Evolutionary conservation across 2,797 vertebrate genomes (phyloP), one percentile per base, ranked within the genome.

Genomic region (Coilia nasus): DNA sequence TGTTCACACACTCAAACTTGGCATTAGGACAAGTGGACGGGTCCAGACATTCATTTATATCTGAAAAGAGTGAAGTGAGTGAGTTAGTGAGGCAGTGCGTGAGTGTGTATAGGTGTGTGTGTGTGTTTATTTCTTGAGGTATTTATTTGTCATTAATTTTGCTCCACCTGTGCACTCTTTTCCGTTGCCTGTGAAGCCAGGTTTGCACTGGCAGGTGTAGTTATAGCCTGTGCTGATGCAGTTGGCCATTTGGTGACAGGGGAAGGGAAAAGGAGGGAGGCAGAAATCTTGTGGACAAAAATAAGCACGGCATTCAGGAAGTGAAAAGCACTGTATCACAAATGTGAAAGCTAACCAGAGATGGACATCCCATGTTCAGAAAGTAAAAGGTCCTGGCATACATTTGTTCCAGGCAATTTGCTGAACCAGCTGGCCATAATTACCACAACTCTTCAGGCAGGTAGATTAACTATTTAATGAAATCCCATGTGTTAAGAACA

Each of bases 1-100:
- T 92, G 93, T 97, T 97, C 90, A 91, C 90, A 82, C 96, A 97
- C 89, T 96, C 94, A 87, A 92, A 96, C 87, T 96, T 97, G 31
- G 96, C 96, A 78, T 94, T 96, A 31, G 92, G 90, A 84, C 96
- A 97, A 12, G 93, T 89, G 2, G 89, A 86, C 3, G 93, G 89
- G 3, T 89, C 81, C n/a, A 87, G 87, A 87, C 96, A 97, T 90
- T 97, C 96, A 82, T 97, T 87, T 59, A 94, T 93, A 89, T 97
- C 96, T 97, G 82, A 0, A 88, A 84, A 82, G 21, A 87, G 44
- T 64, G 71, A 80, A 59, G 46, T 81, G 28, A 81, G 46, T 31
- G 50, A 89, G 2, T 59, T 0, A 41, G 35, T 4, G 47, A 83
- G 64, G 31, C 11, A 83, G 12, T n/a, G 25, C 14, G 35, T 11